phyloP scores from a whole-genome alignment of 2,888 invertebrate species.

The Carpatolechia fugitivella region DNA sequence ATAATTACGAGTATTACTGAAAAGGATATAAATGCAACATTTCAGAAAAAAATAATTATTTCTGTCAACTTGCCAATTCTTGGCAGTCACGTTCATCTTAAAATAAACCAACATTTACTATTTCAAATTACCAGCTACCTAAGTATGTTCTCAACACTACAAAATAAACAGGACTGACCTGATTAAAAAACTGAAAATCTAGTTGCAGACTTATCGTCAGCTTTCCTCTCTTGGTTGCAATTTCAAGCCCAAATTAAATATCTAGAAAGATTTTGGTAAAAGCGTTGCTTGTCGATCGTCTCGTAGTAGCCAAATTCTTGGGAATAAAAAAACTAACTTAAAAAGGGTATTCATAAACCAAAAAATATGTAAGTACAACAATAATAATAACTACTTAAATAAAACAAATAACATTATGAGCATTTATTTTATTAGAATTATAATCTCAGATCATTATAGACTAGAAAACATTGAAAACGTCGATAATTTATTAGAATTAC shows the following conservation, averaged over 20 bases:
- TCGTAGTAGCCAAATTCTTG: slow-evolving; percentile 57
- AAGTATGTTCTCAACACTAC: slow-evolving; percentile 27
- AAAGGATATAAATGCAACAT: not conserved
- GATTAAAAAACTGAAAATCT: slow-evolving; percentile 29
- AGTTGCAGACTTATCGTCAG: slow-evolving; percentile 32
- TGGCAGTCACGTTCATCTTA: slow-evolving; percentile 16
- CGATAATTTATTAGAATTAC: slow-evolving; percentile 26
- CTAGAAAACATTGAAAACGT: slow-evolving; percentile 39
- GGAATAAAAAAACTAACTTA: slow-evolving; percentile 22
- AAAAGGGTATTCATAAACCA: slow-evolving; percentile 31
- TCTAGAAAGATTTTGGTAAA: slow-evolving; percentile 52
- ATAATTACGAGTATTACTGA: not conserved
- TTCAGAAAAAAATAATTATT: not conserved
- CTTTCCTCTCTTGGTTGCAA: slow-evolving; percentile 26
- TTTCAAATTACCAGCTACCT: slow-evolving; percentile 19
- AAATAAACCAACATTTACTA: slow-evolving; percentile 8
- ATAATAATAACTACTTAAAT: slow-evolving; percentile 45
- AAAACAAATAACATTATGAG: slow-evolving; percentile 60
- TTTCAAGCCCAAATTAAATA: slow-evolving; percentile 54
- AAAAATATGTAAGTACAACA: slow-evolving; percentile 21
- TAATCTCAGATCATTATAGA: slow-evolving; percentile 50
- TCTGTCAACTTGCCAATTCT: slow-evolving; percentile 7
- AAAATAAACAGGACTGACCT: slow-evolving; percentile 40
- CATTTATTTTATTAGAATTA: slow-evolving; percentile 62
- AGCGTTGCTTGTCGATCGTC: slow-evolving; percentile 68